Conservation (phyloP, 2,888 invertebrate genomes). For the Azorinus chamasolen region DNA sequence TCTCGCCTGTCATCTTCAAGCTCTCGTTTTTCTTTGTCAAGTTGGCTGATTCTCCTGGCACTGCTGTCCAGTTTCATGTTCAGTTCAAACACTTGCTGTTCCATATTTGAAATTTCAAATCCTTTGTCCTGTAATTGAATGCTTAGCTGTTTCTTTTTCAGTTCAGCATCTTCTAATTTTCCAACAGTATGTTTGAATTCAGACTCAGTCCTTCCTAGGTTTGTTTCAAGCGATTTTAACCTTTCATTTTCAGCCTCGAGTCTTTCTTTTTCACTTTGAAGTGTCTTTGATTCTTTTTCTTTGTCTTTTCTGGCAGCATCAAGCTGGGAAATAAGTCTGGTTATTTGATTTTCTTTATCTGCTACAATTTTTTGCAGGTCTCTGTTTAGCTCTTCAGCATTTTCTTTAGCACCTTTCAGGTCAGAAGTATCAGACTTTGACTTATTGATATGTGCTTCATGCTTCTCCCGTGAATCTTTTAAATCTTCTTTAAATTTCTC, state of each 20-base stretch:
- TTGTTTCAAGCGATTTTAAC: constrained; percentile 33
- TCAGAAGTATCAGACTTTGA: constrained; percentile 60
- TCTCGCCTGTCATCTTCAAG: constrained; percentile 58
- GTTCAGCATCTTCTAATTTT: constrained; percentile 58
- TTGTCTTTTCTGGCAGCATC: constrained; percentile 57
- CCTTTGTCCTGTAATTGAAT: constrained; percentile 65
- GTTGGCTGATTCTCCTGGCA: constrained; percentile 64
- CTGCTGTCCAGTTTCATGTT: constrained; percentile 69
- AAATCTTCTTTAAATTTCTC: constrained; percentile 59
- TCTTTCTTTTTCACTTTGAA: constrained; percentile 49
- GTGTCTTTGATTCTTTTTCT: constrained; percentile 51
- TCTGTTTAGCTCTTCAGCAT: constrained; percentile 58
- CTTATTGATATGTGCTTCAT: constrained; percentile 60
- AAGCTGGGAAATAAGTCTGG: constrained; percentile 48
- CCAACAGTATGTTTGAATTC: constrained; percentile 50
- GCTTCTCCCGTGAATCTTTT: constrained; percentile 55
- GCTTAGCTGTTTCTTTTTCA: constrained; percentile 52
- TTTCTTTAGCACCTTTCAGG: constrained; percentile 57
- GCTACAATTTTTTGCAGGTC: constrained; percentile 57
- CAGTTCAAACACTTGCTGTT: constrained; percentile 70
- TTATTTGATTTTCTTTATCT: constrained; percentile 64
- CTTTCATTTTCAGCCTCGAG: constrained; percentile 53
- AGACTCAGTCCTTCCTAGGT: constrained; percentile 39
- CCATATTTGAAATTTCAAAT: constrained; percentile 60
- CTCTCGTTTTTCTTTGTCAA: constrained; percentile 72